Conservation (phyloP, 2,888 invertebrate genomes). For the Ophioninae sp. region DNA sequence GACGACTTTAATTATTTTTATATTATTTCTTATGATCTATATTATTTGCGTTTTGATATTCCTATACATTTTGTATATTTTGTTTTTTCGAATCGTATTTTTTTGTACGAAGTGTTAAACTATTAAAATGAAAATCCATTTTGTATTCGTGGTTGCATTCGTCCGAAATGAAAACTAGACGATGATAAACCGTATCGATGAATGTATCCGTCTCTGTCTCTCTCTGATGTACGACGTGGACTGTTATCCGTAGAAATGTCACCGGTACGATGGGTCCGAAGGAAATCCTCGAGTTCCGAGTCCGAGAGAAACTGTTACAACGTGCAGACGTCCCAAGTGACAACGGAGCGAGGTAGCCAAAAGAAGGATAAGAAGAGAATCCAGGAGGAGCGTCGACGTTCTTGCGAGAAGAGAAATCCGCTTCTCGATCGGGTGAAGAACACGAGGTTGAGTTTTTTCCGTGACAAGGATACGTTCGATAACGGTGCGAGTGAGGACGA, state of each 20-base stretch:
- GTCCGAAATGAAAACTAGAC: too few species aligned
- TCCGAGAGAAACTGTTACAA: slow-evolving; percentile 87
- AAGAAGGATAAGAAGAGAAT: slow-evolving; percentile 83
- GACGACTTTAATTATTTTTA: too few species aligned
- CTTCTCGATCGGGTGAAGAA: slow-evolving; percentile 88
- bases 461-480: slow-evolving; percentile 70
- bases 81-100: too few species aligned
- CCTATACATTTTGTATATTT: too few species aligned
- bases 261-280: slow-evolving; percentile 84
- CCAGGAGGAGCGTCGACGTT: slow-evolving; percentile 79
- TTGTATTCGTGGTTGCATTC: too few species aligned
- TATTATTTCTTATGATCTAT: too few species aligned
- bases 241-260: slow-evolving; percentile 84
- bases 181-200: slow-evolving; percentile 54
- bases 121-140: too few species aligned
- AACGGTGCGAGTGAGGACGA: slow-evolving; percentile 65
- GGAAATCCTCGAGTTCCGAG: slow-evolving; percentile 85
- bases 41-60: too few species aligned
- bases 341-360: slow-evolving; percentile 81
- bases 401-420: slow-evolving; percentile 86
- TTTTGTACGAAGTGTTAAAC: too few species aligned
- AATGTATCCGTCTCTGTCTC: too few species aligned
- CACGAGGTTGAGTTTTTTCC: slow-evolving; percentile 87
- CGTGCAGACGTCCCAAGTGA: slow-evolving; percentile 82
- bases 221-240: background rate